Evolutionary conservation across 2,888 invertebrate species (phyloP).

Genomic region (Dione juno): DNA sequence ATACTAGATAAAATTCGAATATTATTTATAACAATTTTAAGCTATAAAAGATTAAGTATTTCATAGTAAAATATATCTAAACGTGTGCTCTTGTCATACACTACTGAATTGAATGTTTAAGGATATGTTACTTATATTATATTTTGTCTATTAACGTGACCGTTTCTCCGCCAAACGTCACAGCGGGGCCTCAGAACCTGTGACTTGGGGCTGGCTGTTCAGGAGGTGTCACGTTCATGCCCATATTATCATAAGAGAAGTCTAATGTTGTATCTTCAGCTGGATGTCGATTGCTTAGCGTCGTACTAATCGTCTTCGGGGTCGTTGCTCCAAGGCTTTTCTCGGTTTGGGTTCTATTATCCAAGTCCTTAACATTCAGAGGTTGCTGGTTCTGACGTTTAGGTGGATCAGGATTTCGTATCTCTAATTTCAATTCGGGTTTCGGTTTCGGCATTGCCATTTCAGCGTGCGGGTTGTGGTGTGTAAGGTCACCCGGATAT

Average conservation of each 20-base stretch:
- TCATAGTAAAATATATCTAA: neutral
- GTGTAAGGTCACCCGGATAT: constrained; percentile 72
- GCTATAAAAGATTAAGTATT: neutral
- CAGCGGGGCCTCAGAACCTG: constrained; percentile 64
- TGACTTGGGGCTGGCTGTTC: constrained; percentile 67
- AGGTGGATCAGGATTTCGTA: constrained; percentile 71
- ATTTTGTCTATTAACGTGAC: constrained; percentile 51
- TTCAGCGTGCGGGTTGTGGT: constrained; percentile 78
- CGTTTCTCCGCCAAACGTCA: constrained; percentile 55
- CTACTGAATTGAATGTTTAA: neutral
- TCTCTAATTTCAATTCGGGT: constrained; percentile 72
- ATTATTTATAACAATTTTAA: neutral
- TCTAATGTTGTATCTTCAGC: constrained; percentile 90
- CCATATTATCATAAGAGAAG: constrained; percentile 91
- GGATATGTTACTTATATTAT: neutral
- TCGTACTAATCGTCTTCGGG: constrained; percentile 87
- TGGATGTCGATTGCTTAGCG: constrained; percentile 87
- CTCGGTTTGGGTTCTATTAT: constrained; percentile 72
- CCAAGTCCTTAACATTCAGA: constrained; percentile 69
- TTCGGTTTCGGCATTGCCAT: constrained; percentile 73
- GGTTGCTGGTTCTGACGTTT: constrained; percentile 65
- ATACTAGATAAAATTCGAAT: neutral
- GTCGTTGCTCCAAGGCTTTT: constrained; percentile 84
- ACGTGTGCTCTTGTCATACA: neutral
- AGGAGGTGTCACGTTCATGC: constrained; percentile 87